Conservation (phyloP, 2,888 invertebrate species). For the Ramazzottius varieornatus region DNA sequence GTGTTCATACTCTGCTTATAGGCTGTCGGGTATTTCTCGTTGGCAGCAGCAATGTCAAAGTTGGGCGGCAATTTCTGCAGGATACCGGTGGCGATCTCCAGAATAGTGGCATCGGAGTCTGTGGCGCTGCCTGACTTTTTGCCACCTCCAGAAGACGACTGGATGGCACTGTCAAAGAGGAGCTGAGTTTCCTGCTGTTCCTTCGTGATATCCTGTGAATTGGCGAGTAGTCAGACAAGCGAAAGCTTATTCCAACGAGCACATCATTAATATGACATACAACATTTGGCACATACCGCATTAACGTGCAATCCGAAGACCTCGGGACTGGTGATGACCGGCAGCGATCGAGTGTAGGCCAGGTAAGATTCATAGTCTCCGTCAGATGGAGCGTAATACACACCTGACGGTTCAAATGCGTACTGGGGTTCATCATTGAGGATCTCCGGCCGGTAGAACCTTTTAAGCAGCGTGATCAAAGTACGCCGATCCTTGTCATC, state of each 20-base stretch:
- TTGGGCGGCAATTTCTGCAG: slow-evolving; percentile 29
- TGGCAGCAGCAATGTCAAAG: slow-evolving; percentile 19
- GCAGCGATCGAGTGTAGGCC: slow-evolving; percentile 22
- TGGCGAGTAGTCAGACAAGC: too few relatives aligned
- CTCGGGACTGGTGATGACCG: slow-evolving; percentile 22
- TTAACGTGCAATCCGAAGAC: slow-evolving; percentile 26
- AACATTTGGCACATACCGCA: slow-evolving; percentile 12
- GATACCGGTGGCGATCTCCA: slow-evolving; percentile 49
- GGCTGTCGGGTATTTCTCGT: slow-evolving; percentile 23
- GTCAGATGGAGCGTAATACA: slow-evolving; percentile 20
- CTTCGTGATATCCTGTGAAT: slow-evolving; percentile 25
- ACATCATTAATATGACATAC: neutral
- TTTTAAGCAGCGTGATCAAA: slow-evolving; percentile 23
- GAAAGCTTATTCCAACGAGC: neutral
- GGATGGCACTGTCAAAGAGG: slow-evolving; percentile 24
- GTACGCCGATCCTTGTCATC: slow-evolving; percentile 28
- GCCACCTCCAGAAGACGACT: slow-evolving; percentile 27
- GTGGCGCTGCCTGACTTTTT: slow-evolving; percentile 33
- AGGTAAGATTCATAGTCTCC: slow-evolving; percentile 24
- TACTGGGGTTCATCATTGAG: slow-evolving; percentile 14
- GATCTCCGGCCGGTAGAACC: slow-evolving; percentile 21
- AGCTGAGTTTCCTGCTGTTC: slow-evolving; percentile 25
- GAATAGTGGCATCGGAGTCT: slow-evolving; percentile 50
- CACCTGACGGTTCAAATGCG: slow-evolving; percentile 20
- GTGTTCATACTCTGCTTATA: slow-evolving; percentile 24